Conservation (phyloP, 1,140 invertebrate species). For the Aphelinus certus region DNA sequence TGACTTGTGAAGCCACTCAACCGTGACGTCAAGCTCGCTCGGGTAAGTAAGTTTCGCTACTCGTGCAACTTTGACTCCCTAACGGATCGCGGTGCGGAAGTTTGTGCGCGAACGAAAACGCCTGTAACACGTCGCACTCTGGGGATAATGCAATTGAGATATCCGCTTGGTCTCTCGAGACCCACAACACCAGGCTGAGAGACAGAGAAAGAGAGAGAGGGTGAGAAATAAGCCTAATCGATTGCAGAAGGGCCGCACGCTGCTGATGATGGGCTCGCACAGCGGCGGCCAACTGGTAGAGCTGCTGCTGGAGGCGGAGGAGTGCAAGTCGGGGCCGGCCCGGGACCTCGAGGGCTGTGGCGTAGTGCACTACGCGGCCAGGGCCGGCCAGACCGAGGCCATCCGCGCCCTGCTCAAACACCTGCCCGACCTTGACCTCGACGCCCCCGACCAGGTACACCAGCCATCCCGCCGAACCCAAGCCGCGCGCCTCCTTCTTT, state of each 20-base stretch:
- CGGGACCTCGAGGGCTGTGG: constrained; percentile 65
- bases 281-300: background rate
- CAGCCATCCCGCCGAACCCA: background rate
- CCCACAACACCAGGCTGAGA: too few relatives aligned
- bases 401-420: constrained; percentile 72
- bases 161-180: too few relatives aligned
- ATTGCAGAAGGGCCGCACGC: constrained; percentile 73
- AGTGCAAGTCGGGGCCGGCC: background rate
- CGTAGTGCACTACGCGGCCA: constrained; percentile 64
- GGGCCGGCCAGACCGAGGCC: constrained; percentile 64
- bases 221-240: background rate
- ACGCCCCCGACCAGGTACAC: constrained; percentile 68
- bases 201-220: too few relatives aligned
- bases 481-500: too few relatives aligned
- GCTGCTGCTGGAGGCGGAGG: background rate
- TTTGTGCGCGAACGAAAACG: too few relatives aligned
- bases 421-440: constrained; percentile 67
- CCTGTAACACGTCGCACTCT: too few relatives aligned
- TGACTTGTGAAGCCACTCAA: too few relatives aligned
- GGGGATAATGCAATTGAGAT: too few relatives aligned
- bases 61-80: too few relatives aligned
- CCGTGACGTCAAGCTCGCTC: too few relatives aligned
- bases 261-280: constrained; percentile 76
- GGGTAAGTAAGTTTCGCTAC: too few relatives aligned
- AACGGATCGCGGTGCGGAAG: too few relatives aligned